Base-by-base conservation (phyloP, 1,140 invertebrate species). In the Drosophila nikananu region DNA sequence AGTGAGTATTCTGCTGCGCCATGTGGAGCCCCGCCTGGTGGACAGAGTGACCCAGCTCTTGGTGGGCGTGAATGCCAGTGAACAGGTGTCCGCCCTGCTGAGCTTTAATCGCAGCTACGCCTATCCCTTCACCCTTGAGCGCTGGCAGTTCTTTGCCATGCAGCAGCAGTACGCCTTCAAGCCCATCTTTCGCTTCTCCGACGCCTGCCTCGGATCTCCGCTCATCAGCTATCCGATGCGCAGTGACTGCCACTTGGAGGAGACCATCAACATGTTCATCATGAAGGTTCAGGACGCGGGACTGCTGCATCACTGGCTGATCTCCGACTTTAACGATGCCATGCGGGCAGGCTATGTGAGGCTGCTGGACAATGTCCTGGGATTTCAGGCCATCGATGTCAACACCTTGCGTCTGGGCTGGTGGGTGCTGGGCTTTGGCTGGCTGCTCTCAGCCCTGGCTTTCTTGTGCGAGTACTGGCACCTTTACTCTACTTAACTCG, bases 281-380 rank as follows among this genome's bases (percentile, higher is more conserved):
- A 71, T 89, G 68, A 46, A 48, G 17, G 73, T 92, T 2, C 91
- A 92, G 52, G 71, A 49, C 23, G 73, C 77, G 5, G 91, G 91
- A 0, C 60, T 91, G 15, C 66, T 81, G 2, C 21, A 71, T 8
- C 75, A 92, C 27, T 92, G 86, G 83, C 27, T 86, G 6, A 67
- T 76, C 9, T 84, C 79, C n/a, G 86, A 92, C 37, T 92, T 92
- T 19, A 91, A 80, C 25, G 91, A 92, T 65, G 91, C 91, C 6
- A 35, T 92, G 35, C 61, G 77, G 2, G 91, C 90, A 1, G 86
- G 90, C 19, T 92, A 87, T n/a, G 86, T 92, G 2, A 71, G 58
- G 2, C 54, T 86, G 25, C 68, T 89, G 4, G 79, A 86, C 32
- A 91, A 91, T 68, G 44, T 54, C 6, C 27, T 80, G 17, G 55